These are phyloP conservation scores for Procavia capensis DNA, from an alignment of 2,113 vertebrate species.

Conservation along the genomic window DNA sequence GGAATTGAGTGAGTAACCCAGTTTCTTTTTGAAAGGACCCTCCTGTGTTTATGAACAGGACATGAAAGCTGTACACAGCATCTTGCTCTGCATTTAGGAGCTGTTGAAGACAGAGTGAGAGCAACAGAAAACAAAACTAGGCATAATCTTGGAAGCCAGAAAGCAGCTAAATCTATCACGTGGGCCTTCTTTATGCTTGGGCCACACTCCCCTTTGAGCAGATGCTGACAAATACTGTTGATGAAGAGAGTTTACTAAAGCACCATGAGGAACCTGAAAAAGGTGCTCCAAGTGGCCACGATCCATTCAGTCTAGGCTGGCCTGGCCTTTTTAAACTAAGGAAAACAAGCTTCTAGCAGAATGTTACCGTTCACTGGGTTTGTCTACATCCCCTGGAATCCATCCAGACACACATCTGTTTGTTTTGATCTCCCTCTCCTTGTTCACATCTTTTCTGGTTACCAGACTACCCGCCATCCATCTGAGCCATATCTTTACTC, in stretches of 20 bases:
- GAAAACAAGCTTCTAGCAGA: not conserved
- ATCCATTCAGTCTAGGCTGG: not conserved
- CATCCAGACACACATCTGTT: not conserved
- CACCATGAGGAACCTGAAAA: not conserved
- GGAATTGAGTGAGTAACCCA: not conserved
- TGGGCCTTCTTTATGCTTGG: not conserved
- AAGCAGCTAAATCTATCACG: not conserved
- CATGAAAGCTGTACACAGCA: not conserved
- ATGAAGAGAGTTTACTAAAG: not conserved
- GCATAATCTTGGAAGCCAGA: not conserved
- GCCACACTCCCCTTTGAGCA: not conserved
- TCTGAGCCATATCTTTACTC: not conserved
- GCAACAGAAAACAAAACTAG: not conserved
- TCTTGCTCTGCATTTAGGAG: not conserved
- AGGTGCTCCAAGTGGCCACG: not conserved
- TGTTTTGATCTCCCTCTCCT: not conserved
- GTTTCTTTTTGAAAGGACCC: not conserved
- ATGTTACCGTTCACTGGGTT: not conserved
- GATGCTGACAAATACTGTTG: not conserved
- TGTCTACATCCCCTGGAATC: not conserved
- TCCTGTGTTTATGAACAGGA: not conserved
- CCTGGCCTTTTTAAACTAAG: conserved; percentile 8
- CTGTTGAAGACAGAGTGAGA: not conserved
- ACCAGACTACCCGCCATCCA: not conserved
- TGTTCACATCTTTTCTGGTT: not conserved